Conservation (phyloP, 2,888 invertebrate genomes). For the Drosophila robusta region DNA sequence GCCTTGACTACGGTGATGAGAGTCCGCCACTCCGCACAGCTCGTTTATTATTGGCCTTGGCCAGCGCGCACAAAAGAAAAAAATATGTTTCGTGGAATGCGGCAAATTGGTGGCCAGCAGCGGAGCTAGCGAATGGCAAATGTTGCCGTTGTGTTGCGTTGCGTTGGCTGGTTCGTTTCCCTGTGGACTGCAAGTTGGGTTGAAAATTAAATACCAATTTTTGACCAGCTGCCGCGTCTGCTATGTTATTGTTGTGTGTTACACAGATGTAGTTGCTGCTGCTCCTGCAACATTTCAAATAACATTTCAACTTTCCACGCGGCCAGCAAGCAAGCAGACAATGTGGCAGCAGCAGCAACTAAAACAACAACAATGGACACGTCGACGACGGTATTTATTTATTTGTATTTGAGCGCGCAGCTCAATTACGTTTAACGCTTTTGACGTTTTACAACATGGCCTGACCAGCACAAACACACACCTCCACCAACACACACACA, state of each 20-base stretch:
- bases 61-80: constrained; percentile 21
- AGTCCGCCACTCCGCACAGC: neutral
- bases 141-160: constrained; percentile 32
- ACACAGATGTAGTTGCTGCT: constrained; percentile 22
- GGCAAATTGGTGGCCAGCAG: constrained; percentile 45
- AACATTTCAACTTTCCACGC: constrained; percentile 72
- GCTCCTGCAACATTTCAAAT: constrained; percentile 75
- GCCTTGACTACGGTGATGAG: constrained; percentile 14
- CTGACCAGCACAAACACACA: constrained; percentile 39
- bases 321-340: constrained; percentile 51
- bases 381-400: constrained; percentile 68
- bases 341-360: constrained; percentile 47
- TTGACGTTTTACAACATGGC: constrained; percentile 77
- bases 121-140: constrained; percentile 14
- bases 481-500: constrained; percentile 24
- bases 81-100: constrained; percentile 27
- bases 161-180: constrained; percentile 53
- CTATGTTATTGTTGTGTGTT: constrained; percentile 26
- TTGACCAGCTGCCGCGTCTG: constrained; percentile 47
- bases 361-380: constrained; percentile 4
- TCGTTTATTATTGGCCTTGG: constrained; percentile 31
- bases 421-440: constrained; percentile 81
- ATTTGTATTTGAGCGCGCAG: constrained; percentile 79
- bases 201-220: constrained; percentile 81
- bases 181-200: constrained; percentile 67